Evolutionary conservation across 2,888 invertebrate genomes (phyloP), one percentile per base, ranked within the genome.

Genomic region (Sminthurides aquaticus): DNA sequence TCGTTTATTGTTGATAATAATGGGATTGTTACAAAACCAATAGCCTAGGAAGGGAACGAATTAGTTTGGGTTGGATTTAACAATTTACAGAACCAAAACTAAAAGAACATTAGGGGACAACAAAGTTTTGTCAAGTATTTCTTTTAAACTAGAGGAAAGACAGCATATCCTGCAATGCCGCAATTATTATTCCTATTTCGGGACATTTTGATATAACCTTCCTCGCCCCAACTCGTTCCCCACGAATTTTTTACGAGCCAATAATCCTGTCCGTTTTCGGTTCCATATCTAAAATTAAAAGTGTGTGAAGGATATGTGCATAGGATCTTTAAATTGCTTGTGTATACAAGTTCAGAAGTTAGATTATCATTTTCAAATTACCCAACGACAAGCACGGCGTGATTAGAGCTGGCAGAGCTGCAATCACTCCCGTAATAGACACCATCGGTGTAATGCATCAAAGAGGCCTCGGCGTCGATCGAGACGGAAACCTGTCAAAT

Each of bases 341-440:
- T 29, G 43, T 57, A 27, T 1, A 20, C 15, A 56, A 62, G 25
- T n/a, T n/a, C n/a, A n/a, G n/a, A n/a, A n/a, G n/a, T n/a, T n/a
- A n/a, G n/a, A n/a, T n/a, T n/a, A n/a, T n/a, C n/a, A n/a, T n/a
- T n/a, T n/a, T n/a, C n/a, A 49, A 28, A 60, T 55, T 63, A 70
- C 64, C 75, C 82, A 18, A 81, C 81, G 62, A 78, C 78, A 54
- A 82, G 75, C 1, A 82, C 81, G 52, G 80, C 81, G 70, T 82
- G 82, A 70, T 81, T 80, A 11, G 81, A 75, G 22, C 75, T 74
- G 2, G 74, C 75, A 74, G 87, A 86, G 63, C 77, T 77, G 81
- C 95, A 96, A 59, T 85, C 79, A 52, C 86, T 85, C 73, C 93
- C 92, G 77, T 84, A 84, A 80, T 93, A 94, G 65, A 94, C 85